Evolutionary conservation across 1,140 invertebrate genomes (phyloP).

Genomic region (Leptoteleia sp.): DNA sequence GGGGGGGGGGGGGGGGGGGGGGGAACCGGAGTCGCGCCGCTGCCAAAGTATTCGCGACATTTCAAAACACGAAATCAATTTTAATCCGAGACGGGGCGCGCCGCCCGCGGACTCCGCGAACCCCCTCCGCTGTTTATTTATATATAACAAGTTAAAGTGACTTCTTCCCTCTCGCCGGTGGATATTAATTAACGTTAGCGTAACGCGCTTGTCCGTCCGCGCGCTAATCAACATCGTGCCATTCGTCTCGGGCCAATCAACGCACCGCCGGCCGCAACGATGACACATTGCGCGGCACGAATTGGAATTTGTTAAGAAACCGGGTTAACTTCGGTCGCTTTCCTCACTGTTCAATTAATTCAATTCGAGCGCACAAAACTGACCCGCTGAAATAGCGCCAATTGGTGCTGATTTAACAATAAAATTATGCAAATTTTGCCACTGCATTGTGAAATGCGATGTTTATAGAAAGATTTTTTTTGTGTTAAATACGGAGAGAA

Average conservation of each 20-base stretch:
- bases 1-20: conserved; percentile 1
- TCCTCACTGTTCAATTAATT: too few species aligned
- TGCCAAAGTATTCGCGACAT: conserved; percentile 75
- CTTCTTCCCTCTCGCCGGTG: conserved; percentile 55
- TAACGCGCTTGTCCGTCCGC: conserved; percentile 14
- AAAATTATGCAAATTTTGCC: too few species aligned
- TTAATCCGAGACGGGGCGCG: conserved; percentile 68
- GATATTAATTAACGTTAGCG: conserved; percentile 24
- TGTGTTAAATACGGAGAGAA: too few species aligned
- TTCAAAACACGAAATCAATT: conserved; percentile 79
- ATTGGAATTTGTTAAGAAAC: too few species aligned
- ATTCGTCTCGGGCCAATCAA: conserved; percentile 34
- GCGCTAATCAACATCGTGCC: conserved; percentile 41
- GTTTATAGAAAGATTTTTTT: too few species aligned
- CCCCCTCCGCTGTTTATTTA: conserved; percentile 73
- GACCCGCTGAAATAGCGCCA: too few species aligned
- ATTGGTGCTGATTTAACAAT: too few species aligned
- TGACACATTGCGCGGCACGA: too few species aligned
- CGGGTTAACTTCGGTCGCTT: too few species aligned
- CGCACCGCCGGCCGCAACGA: conserved; percentile 8
- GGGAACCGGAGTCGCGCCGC: conserved; percentile 43
- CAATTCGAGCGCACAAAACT: too few species aligned
- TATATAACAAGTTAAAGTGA: conserved; percentile 70
- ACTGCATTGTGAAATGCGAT: too few species aligned
- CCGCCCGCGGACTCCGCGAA: conserved; percentile 13